phyloP scores from a whole-genome alignment of 2,888 invertebrate species.

The Leptopilina myrica region DNA sequence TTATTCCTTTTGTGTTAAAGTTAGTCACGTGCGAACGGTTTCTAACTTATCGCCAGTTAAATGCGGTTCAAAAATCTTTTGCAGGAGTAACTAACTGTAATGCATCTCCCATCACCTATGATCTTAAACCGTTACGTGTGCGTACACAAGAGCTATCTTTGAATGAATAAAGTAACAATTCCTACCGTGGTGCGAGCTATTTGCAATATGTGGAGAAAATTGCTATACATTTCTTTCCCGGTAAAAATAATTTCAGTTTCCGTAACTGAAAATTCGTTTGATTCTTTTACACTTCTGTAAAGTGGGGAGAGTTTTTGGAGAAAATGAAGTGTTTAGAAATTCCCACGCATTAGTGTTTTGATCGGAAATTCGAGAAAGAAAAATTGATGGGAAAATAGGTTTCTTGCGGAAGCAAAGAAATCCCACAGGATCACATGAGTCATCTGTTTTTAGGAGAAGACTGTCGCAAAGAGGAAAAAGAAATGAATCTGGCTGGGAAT shows the following conservation, averaged over 20 bases:
- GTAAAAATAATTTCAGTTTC: neutral
- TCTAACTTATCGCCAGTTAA: slow-evolving; percentile 52
- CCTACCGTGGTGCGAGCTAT: slow-evolving; percentile 31
- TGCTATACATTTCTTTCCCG: neutral
- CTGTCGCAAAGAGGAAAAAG: neutral
- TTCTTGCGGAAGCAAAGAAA: slow-evolving; percentile 34
- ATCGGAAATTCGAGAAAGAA: no score
- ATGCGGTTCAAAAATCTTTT: slow-evolving; percentile 52
- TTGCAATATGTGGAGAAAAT: slow-evolving; percentile 25
- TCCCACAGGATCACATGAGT: slow-evolving; percentile 17
- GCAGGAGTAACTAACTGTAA: slow-evolving; percentile 70
- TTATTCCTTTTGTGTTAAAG: slow-evolving; percentile 49
- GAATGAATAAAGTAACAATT: slow-evolving; percentile 57
- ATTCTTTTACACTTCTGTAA: no score
- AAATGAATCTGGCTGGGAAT: neutral
- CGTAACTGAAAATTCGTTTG: no score
- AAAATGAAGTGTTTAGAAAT: no score
- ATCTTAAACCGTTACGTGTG: slow-evolving; percentile 70
- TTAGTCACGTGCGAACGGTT: slow-evolving; percentile 46
- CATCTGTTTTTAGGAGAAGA: slow-evolving; percentile 25
- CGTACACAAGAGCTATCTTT: neutral
- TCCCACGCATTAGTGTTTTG: no score
- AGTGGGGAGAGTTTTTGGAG: no score
- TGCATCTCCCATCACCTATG: slow-evolving; percentile 71
- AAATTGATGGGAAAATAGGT: neutral